These are phyloP conservation scores for Lampris megalopsis DNA, from an alignment of 2,113 vertebrate species.

Conservation along the genomic window DNA sequence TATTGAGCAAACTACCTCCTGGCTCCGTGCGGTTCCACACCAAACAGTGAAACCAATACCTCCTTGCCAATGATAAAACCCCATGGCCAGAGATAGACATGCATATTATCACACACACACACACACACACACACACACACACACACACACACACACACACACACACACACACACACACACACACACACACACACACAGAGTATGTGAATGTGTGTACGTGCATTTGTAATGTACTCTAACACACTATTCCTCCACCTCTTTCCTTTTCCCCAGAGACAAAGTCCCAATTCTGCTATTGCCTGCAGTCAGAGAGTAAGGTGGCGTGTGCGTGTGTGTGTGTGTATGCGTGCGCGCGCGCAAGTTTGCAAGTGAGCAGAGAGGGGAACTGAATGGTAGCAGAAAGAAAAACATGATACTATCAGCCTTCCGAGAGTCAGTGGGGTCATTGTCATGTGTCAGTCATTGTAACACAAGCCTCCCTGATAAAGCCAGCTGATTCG, in stretches of 20 bases:
- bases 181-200: slow-evolving; percentile 31
- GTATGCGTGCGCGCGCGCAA: background rate
- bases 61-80: slow-evolving; percentile 75
- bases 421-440: slow-evolving; percentile 67
- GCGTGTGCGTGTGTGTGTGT: background rate
- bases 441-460: slow-evolving; percentile 84
- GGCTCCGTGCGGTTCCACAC: slow-evolving; percentile 70
- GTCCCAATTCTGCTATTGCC: slow-evolving; percentile 72
- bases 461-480: slow-evolving; percentile 74
- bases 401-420: slow-evolving; percentile 77
- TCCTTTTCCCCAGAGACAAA: slow-evolving; percentile 73
- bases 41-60: slow-evolving; percentile 75
- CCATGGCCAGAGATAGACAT: slow-evolving; percentile 72
- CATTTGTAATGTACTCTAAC: slow-evolving; percentile 65
- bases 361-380: slow-evolving; percentile 1
- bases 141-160: background rate
- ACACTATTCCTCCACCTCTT: slow-evolving; percentile 63
- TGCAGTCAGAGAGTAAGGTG: slow-evolving; percentile 62
- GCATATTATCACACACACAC: slow-evolving; percentile 67
- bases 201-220: slow-evolving; percentile 51
- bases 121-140: slow-evolving; percentile 41
- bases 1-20: slow-evolving; percentile 69
- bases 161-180: slow-evolving; percentile 32
- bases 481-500: slow-evolving; percentile 74
- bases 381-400: slow-evolving; percentile 49